Evolutionary conservation across 2,888 invertebrate species (phyloP), one percentile per base, ranked within the genome.

Genomic region (Torymus texanus): DNA sequence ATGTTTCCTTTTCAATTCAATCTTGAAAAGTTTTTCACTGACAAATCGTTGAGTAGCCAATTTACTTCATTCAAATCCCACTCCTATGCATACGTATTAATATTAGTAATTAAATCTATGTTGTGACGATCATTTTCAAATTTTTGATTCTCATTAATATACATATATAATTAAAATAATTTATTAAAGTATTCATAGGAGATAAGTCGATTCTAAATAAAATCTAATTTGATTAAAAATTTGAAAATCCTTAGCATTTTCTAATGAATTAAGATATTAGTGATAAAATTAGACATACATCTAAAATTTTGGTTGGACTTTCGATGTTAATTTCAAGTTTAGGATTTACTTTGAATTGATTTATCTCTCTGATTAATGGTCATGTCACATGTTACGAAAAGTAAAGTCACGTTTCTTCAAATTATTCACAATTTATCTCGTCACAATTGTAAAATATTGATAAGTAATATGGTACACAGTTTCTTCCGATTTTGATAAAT

Each of bases 311-410:
- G 5, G 41, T 41, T 41, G 41, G 10, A 41, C 10, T 41, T 41
- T 41, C 41, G 41, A 41, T 41, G 41, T 41, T 41, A 41, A 41
- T 41, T 2, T 21, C 21, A 21, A 21, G 21, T 21, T 41, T 41
- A 41, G 41, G 10, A 41, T 41, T 8, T 41, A 0, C 8, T 41
- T 73, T 51, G 67, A 78, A 65, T 82, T 66, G 61, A 67, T 77
- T 73, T 58, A 55, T 74, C 70, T 74, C 70, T 79, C 59, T 75
- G 41, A 4, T 51, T 4, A 66, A 61, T 51, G 18, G 58, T 74
- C 65, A 75, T 75, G 67, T 58, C 72, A 75, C 67, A 80, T 76
- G 72, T 80, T 62, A 62, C 72, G 79, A 80, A 62, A 61, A 76
- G 79, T 73, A 68, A 80, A 72, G 79, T 76, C 72, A 8, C 58